These are phyloP conservation scores for silkworm (Bombyx mori) DNA, from an alignment of 1,140 invertebrate genomes.

Conservation along the genomic window DNA sequence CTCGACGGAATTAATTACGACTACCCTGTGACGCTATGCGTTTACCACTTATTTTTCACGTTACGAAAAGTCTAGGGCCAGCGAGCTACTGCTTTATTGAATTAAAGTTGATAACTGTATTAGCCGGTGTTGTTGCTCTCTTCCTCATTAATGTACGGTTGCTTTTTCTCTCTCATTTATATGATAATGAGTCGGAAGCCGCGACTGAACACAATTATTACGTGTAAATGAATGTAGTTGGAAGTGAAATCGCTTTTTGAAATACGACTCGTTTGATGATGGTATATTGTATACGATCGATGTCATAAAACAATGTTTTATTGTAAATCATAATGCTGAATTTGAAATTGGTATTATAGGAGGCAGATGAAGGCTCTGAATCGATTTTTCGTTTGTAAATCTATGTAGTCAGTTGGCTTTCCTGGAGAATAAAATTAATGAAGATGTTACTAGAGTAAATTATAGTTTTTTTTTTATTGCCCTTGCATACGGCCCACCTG, in stretches of 20 bases:
- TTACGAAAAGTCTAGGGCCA: slow-evolving; percentile 41
- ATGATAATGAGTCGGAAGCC: slow-evolving; percentile 62
- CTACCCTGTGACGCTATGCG: slow-evolving; percentile 57
- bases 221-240: slow-evolving; percentile 57
- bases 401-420: no score
- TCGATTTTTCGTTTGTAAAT: no score
- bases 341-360: no score
- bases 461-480: no score
- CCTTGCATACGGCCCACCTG: no score
- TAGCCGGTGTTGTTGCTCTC: slow-evolving; percentile 65
- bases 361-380: no score
- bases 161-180: slow-evolving; percentile 70
- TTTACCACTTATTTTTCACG: slow-evolving; percentile 62
- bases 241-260: slow-evolving; percentile 48
- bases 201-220: slow-evolving; percentile 60
- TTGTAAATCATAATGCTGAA: no score
- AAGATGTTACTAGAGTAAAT: no score
- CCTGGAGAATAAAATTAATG: no score
- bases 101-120: slow-evolving; percentile 70
- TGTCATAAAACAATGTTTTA: no score
- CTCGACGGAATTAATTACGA: slow-evolving; percentile 52
- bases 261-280: slow-evolving; percentile 21
- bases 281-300: background rate
- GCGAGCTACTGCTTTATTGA: slow-evolving; percentile 55
- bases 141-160: slow-evolving; percentile 63